phyloP scores from a whole-genome alignment of 2,888 invertebrate genomes.

The Hyposoter didymator region DNA sequence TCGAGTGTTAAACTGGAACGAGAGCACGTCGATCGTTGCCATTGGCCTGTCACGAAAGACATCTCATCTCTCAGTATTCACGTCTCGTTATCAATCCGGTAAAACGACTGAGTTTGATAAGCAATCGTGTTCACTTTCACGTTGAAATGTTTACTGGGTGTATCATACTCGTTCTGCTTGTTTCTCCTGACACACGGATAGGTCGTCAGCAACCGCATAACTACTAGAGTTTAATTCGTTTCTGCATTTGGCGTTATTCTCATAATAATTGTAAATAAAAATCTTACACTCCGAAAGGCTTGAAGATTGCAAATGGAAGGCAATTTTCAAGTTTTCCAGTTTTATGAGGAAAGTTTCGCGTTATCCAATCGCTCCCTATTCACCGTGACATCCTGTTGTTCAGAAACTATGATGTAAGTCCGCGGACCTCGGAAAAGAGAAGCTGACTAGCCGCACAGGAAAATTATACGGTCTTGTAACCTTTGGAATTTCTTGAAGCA shows the following conservation, averaged over 20 bases:
- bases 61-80: slow-evolving; percentile 5
- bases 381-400: neutral
- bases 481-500: neutral
- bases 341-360: neutral
- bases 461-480: neutral
- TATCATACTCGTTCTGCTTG: neutral
- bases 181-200: neutral
- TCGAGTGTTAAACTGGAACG: slow-evolving; percentile 70
- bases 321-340: neutral
- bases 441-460: neutral
- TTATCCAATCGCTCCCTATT: neutral
- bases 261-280: neutral
- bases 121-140: slow-evolving; percentile 9
- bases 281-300: neutral
- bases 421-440: neutral
- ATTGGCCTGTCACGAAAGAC: slow-evolving; percentile 23
- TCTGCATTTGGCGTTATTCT: neutral
- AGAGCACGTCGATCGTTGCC: slow-evolving; percentile 65
- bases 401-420: neutral
- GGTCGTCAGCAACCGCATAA: neutral
- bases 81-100: slow-evolving; percentile 28
- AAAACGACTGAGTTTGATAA: slow-evolving; percentile 25
- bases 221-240: neutral
- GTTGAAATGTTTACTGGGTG: neutral
- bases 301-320: neutral